A percentile compares a stretch with the other conserved stretches of the same genome.
These are phyloP conservation scores for Dysidea cf. avara DNA, from an alignment of 37 sponge, comb jelly and placozoan species.

Conservation along the genomic window DNA sequence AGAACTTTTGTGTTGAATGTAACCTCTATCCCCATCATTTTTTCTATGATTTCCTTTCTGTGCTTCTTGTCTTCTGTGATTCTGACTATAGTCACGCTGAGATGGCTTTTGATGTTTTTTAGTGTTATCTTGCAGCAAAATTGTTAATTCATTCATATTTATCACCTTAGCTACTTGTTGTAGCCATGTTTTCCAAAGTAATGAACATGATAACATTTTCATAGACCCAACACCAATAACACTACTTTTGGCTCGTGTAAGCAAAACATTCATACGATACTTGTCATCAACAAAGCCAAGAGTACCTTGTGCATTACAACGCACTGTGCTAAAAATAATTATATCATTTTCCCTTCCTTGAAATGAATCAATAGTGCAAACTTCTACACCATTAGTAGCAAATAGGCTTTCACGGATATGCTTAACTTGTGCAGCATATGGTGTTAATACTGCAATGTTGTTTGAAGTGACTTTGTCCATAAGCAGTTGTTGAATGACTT, in stretches of 20 bases:
- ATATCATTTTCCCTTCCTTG: constrained; percentile 81
- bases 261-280: constrained; percentile 66
- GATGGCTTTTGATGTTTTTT: too few relatives aligned
- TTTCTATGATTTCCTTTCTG: too few relatives aligned
- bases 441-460: constrained; percentile 68
- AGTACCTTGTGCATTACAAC: constrained; percentile 15
- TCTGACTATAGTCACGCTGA: too few relatives aligned
- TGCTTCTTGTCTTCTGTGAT: too few relatives aligned
- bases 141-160: background rate
- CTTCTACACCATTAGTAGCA: constrained; percentile 13
- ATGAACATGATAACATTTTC: constrained; percentile 29
- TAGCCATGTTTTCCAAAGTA: constrained; percentile 52
- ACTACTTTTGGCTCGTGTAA: constrained; percentile 69
- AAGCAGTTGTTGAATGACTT: constrained; percentile 36
- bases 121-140: too few relatives aligned
- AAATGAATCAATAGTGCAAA: constrained; percentile 65
- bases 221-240: constrained; percentile 65
- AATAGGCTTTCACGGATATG: constrained; percentile 37
- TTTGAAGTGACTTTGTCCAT: constrained; percentile 14
- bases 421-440: constrained; percentile 69
- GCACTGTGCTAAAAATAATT: constrained; percentile 69
- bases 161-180: constrained; percentile 28
- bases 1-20: too few relatives aligned
- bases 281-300: constrained; percentile 53
- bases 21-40: too few relatives aligned